Evolutionary conservation across 35 echinoderm and acorn worm species (phyloP).

Genomic region (Acanthaster planci): DNA sequence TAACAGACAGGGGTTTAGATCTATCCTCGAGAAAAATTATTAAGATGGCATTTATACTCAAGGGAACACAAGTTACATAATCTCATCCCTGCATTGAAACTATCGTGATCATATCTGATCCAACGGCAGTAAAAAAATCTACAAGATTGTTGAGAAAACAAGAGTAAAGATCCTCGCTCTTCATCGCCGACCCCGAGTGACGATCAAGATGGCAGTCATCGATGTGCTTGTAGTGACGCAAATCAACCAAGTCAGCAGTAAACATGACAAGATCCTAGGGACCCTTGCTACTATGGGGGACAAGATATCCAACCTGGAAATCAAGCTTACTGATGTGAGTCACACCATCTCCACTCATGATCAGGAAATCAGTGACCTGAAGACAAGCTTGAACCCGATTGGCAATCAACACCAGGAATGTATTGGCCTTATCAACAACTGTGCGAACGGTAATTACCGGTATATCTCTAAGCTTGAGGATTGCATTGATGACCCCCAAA

Average conservation of each 20-base stretch:
- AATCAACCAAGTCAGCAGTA: background rate
- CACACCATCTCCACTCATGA: background rate
- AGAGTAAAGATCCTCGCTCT: background rate
- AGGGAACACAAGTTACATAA: background rate
- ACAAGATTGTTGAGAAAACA: background rate
- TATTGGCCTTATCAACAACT: background rate
- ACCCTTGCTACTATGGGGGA: too few relatives aligned
- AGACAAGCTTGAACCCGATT: background rate
- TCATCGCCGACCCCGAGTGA: too few relatives aligned
- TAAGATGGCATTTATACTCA: background rate
- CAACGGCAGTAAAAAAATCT: background rate
- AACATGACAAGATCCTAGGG: too few relatives aligned
- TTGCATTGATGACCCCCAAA: background rate
- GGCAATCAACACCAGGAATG: background rate
- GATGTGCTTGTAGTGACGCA: background rate
- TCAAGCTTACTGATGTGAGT: background rate
- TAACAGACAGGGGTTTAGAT: slow-evolving; percentile 2
- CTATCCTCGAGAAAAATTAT: background rate
- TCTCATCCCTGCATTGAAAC: background rate
- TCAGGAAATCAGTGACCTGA: background rate
- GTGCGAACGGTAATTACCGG: background rate
- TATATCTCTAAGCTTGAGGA: background rate
- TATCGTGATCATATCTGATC: background rate
- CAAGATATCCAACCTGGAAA: slow-evolving; percentile 6
- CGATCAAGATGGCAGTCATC: background rate